Evolutionary conservation across 2,888 invertebrate genomes (phyloP), one percentile per base, ranked within the genome.

Genomic region (Drosophila meridionalis): DNA sequence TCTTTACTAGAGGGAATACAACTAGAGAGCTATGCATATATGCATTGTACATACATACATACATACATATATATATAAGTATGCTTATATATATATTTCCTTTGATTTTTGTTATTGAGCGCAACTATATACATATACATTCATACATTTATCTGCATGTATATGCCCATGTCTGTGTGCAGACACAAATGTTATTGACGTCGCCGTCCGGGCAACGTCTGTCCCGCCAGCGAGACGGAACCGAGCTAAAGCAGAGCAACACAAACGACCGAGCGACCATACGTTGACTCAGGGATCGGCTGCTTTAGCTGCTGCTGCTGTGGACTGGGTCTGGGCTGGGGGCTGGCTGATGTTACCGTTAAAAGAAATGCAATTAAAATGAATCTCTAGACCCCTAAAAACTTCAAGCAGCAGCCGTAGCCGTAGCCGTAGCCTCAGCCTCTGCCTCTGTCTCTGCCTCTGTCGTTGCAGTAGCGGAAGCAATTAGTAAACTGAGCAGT

Each of bases 401-500:
- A 87, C 86, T 82, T 82, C 68, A 69, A 63, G 73, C 73, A 62
- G 60, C 58, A 42, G 30, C 70, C 26, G 53, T 28, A 40, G 61
- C 53, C 11, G 40, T 30, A 14, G 48, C 28, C 20, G 45, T 43
- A 20, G 40, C 53, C 43, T 12, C 42, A 14, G 59, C 53, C 42
- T 28, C 12, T 26, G 28, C 69, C 28, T 7, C 3, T 14, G 40
- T 43, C 38, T 12, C 38, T 9, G 38, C 52, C 30, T 12, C 9
- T 45, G 52, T 61, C 55, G 4, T 28, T 64, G 67, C 71, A 70
- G 73, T 82, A 92, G 86, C 91, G 91, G 92, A 92, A 92, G 89
- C 91, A 92, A 92, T 92, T 92, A 91, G 92, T 91, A 92, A 91
- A 87, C 80, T 82, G 90, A 87, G 90, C 87, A 83, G 80, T 76